A percentile compares a stretch with the other conserved stretches of the same genome.
phyloP scores from a whole-genome alignment of 2,888 invertebrate genomes.

The Bellardia pandia region DNA sequence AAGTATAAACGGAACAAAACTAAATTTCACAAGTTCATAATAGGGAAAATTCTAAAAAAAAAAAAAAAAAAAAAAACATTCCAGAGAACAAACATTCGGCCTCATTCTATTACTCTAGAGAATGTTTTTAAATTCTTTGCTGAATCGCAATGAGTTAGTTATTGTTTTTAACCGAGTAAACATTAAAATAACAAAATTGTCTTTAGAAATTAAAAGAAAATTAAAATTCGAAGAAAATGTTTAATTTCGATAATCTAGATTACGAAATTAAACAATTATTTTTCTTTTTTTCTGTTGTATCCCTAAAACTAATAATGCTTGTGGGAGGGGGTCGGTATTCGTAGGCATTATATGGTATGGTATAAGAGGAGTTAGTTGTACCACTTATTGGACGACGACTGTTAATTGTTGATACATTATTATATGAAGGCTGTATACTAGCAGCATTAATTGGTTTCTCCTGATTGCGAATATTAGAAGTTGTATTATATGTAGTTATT shows the following conservation, averaged over 20 bases:
- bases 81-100: no score
- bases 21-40: no score
- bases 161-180: background rate
- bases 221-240: background rate
- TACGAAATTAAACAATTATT: background rate
- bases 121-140: no score
- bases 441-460: no score
- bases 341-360: no score
- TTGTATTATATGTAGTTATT: no score
- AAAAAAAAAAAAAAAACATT: no score
- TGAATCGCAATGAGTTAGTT: no score
- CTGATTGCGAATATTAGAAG: no score
- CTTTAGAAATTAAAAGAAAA: background rate
- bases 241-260: background rate
- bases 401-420: background rate
- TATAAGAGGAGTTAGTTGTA: background rate
- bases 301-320: background rate
- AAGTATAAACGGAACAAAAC: no score
- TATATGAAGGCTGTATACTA: background rate
- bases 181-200: background rate
- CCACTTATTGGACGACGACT: background rate
- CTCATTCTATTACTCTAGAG: no score
- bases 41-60: no score
- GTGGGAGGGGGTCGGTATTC: background rate
- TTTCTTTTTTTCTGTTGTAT: background rate